These are phyloP conservation scores for Chorisops tibialis DNA, from an alignment of 2,888 invertebrate genomes.

Conservation along the genomic window DNA sequence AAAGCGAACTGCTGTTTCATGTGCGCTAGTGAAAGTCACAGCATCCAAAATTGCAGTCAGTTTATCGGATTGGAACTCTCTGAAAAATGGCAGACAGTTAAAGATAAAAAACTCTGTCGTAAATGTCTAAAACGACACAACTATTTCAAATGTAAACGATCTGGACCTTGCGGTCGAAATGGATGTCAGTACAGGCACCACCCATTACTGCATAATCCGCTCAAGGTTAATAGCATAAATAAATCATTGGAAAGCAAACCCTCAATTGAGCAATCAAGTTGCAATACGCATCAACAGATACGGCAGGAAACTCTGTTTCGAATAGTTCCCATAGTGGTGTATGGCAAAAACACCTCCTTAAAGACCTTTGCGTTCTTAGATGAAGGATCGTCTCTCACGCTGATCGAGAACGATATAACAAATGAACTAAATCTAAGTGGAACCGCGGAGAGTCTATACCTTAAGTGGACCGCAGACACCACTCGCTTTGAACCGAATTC, in stretches of 20 bases:
- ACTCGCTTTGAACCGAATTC: conserved; percentile 29
- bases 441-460: conserved; percentile 4
- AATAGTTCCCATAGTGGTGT: not conserved
- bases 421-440: not conserved
- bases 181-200: not conserved
- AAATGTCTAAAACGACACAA: not conserved
- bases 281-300: not conserved
- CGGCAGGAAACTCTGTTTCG: not conserved
- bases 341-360: too few species aligned
- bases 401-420: conserved; percentile 29
- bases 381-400: conserved; percentile 26
- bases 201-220: not conserved
- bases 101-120: not conserved
- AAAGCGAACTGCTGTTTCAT: too few species aligned
- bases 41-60: too few species aligned
- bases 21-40: too few species aligned
- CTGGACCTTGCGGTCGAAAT: not conserved
- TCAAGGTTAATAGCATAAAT: not conserved
- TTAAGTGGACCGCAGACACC: conserved; percentile 32
- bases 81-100: not conserved
- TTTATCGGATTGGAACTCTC: too few species aligned
- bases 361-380: not conserved
- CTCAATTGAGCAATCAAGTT: not conserved
- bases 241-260: not conserved
- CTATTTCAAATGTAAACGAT: not conserved